These are phyloP conservation scores for Paratrypauchen microcephalus DNA, from an alignment of 2,797 vertebrate species.

Conservation along the genomic window DNA sequence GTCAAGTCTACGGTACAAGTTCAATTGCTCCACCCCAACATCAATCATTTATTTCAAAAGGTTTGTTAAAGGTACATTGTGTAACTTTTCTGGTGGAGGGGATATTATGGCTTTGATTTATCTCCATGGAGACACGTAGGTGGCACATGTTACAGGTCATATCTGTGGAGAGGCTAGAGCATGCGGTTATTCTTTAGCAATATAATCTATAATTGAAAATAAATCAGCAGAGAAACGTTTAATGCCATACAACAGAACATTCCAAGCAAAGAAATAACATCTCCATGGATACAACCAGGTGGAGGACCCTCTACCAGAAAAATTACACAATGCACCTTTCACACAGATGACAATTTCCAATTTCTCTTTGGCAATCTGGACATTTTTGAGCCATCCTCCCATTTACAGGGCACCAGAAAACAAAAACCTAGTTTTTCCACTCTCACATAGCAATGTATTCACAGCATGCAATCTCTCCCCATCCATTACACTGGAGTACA, in stretches of 20 bases:
- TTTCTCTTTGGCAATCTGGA: constrained; percentile 5
- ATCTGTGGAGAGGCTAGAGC: no score
- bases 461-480: constrained; percentile 38
- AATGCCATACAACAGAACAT: no score
- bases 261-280: not conserved
- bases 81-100: no score
- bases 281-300: not conserved
- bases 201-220: no score
- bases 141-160: no score
- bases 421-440: constrained; percentile 34
- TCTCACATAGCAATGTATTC: constrained; percentile 36
- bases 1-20: not conserved
- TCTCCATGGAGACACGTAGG: no score
- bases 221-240: no score
- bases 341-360: constrained; percentile 8
- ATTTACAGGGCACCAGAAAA: constrained; percentile 18
- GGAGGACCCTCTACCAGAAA: no score
- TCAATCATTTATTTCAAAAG: not conserved
- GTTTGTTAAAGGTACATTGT: constrained; percentile 5
- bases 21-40: constrained; percentile 3
- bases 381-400: not conserved
- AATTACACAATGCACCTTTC: no score
- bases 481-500: constrained; percentile 53
- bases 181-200: no score
- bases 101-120: no score